A percentile compares a stretch with the other conserved stretches of the same genome.
Conservation (phyloP, 2,888 invertebrate species). For the Andricus curvator region DNA sequence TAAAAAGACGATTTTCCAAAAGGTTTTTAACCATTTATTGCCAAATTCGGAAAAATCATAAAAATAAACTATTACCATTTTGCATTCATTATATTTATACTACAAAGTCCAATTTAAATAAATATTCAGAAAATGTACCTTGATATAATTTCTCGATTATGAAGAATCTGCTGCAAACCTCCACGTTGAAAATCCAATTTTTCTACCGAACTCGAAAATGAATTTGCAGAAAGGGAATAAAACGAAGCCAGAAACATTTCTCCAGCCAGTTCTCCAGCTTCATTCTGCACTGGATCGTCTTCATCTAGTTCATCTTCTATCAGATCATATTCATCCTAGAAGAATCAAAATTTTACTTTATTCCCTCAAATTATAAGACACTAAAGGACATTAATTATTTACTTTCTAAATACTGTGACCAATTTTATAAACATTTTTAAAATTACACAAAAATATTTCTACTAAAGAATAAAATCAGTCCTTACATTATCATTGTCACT, state of each 20-base stretch:
- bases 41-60: too few species aligned
- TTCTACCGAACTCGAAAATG: not conserved
- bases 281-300: conserved; percentile 69
- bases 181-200: conserved; percentile 8
- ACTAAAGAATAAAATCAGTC: too few species aligned
- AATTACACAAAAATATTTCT: too few species aligned
- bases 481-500: conserved; percentile 69
- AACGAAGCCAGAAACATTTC: conserved; percentile 68
- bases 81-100: too few species aligned
- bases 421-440: too few species aligned
- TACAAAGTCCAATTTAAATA: too few species aligned
- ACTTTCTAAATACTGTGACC: too few species aligned
- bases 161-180: conserved; percentile 12
- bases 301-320: conserved; percentile 72
- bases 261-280: conserved; percentile 68
- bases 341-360: conserved; percentile 1
- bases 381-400: not conserved
- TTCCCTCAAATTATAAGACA: not conserved
- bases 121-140: not conserved
- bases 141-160: conserved; percentile 30
- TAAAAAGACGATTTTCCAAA: too few species aligned
- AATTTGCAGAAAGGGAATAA: conserved; percentile 55
- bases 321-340: conserved; percentile 69
- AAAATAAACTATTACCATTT: too few species aligned
- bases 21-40: too few species aligned